Evolutionary conservation across 2,797 vertebrate genomes (phyloP), one percentile per base, ranked within the genome.

Genomic region (Gadopsis marmoratus): DNA sequence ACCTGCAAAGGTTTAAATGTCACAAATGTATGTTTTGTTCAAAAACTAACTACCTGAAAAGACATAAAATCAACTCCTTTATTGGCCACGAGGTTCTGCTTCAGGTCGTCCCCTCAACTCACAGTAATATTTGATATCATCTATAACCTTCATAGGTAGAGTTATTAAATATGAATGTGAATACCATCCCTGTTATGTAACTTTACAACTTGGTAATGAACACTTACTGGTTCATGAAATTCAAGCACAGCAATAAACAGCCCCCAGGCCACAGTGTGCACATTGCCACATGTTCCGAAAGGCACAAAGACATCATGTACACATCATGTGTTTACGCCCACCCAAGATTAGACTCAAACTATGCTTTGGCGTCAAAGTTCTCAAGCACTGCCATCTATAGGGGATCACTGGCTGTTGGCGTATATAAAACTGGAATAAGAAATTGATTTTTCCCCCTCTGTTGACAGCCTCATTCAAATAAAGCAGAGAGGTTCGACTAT

Each of bases 401-500:
- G 85, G 66, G 31, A 43, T 67, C 1, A 12, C 37, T 55, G 61
- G 59, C 58, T 47, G n/a, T 56, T 51, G 16, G 17, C 5, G 1
- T 19, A 8, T 7, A 7, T 37, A 23, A 19, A 71, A 31, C 62
- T 64, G 41, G 19, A 23, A 61, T 61, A 23, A 45, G 45, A 58
- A 45, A 78, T 4, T 82, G 3, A 77, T 31, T 37, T 74, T 51
- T 71, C 2, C 43, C 26, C 33, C 58, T 83, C 19, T 86, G 43
- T 86, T 83, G 72, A 84, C 90, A 98, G 97, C 96, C 96, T 81
- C 88, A 93, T 37, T 93, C 95, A 78, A 97, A 97, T 74, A 97
- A 96, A 75, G 96, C 97, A 1, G 97, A 97, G 86, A 95, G 96
- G 88, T 98, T 98, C 82, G 97, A 98, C 88, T 95, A 94, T 83